Conservation (phyloP, 2,797 vertebrate genomes). For the Cyprinodon diabolis region DNA sequence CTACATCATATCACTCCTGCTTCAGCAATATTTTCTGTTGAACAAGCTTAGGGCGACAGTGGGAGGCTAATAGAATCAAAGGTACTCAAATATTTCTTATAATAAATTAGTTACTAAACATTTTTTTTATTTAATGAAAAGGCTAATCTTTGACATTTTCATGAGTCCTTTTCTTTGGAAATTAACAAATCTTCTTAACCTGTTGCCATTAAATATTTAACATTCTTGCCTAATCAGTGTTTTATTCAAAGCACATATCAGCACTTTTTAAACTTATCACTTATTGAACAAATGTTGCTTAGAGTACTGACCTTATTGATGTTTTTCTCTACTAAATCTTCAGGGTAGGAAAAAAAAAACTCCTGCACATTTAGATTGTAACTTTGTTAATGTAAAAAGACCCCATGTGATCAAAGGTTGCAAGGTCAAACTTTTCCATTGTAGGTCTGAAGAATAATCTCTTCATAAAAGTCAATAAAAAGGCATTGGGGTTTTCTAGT, state of each 20-base stretch:
- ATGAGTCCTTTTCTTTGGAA: background rate
- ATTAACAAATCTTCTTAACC: background rate
- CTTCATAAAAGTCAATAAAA: slow-evolving; percentile 32
- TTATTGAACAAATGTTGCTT: background rate
- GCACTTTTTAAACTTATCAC: background rate
- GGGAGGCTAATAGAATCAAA: background rate
- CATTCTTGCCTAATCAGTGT: background rate
- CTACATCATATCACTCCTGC: background rate
- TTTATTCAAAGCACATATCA: background rate
- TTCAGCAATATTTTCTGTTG: background rate
- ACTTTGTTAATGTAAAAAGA: background rate
- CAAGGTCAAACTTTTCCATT: slow-evolving; percentile 30
- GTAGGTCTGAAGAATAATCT: slow-evolving; percentile 62
- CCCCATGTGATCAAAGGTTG: background rate
- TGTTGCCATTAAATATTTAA: background rate
- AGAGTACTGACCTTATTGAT: background rate
- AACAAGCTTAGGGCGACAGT: background rate
- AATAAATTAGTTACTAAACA: background rate
- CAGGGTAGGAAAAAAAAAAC: no score
- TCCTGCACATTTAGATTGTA: background rate
- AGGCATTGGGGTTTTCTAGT: slow-evolving; percentile 60
- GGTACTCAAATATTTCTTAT: background rate
- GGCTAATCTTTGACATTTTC: background rate
- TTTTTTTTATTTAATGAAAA: background rate
- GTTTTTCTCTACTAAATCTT: no score